These are phyloP conservation scores for Rhinogobio ventralis DNA, from an alignment of 2,797 vertebrate genomes.

Conservation along the genomic window DNA sequence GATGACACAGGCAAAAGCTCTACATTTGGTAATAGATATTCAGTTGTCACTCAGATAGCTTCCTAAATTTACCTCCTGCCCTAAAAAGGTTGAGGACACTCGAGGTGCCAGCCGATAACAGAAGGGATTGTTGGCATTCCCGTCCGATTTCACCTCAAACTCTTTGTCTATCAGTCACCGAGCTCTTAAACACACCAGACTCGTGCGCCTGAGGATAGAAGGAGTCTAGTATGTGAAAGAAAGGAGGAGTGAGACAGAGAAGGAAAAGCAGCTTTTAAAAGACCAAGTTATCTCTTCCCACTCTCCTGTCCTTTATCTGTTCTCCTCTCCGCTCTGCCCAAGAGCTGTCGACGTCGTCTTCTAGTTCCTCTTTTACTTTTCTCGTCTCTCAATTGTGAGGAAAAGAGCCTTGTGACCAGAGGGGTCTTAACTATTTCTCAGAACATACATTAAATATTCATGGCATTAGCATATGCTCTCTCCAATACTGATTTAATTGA, in stretches of 20 bases:
- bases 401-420: constrained; percentile 45
- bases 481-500: constrained; percentile 60
- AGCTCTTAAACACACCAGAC: constrained; percentile 11
- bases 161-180: constrained; percentile 24
- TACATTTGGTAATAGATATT: background rate
- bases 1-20: background rate
- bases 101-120: constrained; percentile 8
- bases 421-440: constrained; percentile 49
- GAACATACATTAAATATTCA: constrained; percentile 56
- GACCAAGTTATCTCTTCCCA: constrained; percentile 34
- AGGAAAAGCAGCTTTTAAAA: constrained; percentile 47
- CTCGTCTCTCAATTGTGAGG: constrained; percentile 17
- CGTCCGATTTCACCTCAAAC: constrained; percentile 13
- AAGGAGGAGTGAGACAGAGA: constrained; percentile 17
- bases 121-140: constrained; percentile 12
- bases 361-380: constrained; percentile 39
- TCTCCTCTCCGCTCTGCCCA: constrained; percentile 41
- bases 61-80: constrained; percentile 16
- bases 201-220: constrained; percentile 30
- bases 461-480: constrained; percentile 54
- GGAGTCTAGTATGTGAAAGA: constrained; percentile 33
- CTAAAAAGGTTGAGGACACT: background rate
- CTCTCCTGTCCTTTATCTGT: constrained; percentile 33
- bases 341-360: constrained; percentile 34
- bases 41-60: background rate